phyloP scores from a whole-genome alignment of 2,888 invertebrate species.

The Mimumesa dahlbomi region DNA sequence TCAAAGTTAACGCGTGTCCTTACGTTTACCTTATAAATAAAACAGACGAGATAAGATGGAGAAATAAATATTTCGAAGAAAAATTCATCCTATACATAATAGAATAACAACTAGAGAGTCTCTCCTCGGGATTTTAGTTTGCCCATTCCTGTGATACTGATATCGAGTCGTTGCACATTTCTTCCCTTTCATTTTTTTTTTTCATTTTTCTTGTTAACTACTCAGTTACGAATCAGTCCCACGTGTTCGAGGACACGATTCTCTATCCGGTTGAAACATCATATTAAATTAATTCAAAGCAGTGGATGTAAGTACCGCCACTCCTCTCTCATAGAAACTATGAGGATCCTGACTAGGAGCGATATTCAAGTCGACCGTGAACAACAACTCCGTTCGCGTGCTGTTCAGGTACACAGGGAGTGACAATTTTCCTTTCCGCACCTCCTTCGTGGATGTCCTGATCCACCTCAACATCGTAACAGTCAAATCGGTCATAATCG shows the following conservation, averaged over 20 bases:
- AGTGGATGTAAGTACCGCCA: conserved; percentile 96
- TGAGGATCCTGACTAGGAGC: conserved; percentile 95
- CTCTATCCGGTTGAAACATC: no score
- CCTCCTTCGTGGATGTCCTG: conserved; percentile 83
- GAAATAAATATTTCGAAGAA: conserved; percentile 35
- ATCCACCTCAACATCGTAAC: conserved; percentile 95
- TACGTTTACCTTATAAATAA: conserved; percentile 27
- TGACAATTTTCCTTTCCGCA: conserved; percentile 86
- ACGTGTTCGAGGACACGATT: no score
- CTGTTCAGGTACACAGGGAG: conserved; percentile 99
- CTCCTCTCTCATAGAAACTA: conserved; percentile 99
- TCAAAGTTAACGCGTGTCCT: background rate
- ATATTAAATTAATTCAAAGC: conserved; percentile 93
- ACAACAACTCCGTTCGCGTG: conserved; percentile 95
- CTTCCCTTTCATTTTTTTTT: no score
- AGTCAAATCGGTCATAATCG: conserved; percentile 96
- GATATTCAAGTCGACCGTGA: conserved; percentile 96
- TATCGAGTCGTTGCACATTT: no score
- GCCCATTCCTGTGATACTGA: conserved; percentile 35
- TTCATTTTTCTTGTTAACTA: no score
- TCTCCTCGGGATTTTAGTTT: no score
- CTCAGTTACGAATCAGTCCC: no score
- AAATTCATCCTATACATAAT: conserved; percentile 5
- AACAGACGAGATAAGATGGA: conserved; percentile 1
- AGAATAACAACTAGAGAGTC: no score